Evolutionary conservation across 1,140 invertebrate species (phyloP).

Genomic region (Drosophila insularis): DNA sequence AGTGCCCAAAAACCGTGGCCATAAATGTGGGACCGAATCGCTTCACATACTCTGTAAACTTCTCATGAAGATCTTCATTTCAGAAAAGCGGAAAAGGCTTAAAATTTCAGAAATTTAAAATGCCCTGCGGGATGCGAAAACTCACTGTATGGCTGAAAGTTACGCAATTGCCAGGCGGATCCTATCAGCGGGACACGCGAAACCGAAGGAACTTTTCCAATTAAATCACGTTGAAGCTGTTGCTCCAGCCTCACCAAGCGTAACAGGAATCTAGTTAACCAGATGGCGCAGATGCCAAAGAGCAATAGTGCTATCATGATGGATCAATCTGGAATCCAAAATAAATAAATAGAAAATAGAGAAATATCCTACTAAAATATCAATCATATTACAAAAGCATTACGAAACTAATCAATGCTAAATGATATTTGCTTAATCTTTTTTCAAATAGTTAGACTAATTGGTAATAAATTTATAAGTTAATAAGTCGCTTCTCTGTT

Average conservation of each 20-base stretch:
- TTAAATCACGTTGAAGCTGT: constrained; percentile 32
- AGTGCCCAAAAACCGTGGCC: constrained; percentile 83
- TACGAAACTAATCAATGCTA: too few relatives aligned
- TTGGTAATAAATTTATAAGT: too few relatives aligned
- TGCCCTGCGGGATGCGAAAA: not conserved
- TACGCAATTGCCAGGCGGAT: constrained; percentile 58
- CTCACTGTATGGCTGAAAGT: constrained; percentile 73
- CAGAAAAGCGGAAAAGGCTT: too few relatives aligned
- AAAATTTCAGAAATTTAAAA: not conserved
- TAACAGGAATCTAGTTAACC: constrained; percentile 40
- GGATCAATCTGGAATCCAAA: not conserved
- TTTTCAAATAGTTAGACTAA: too few relatives aligned
- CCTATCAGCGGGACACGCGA: constrained; percentile 60
- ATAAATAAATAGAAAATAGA: not conserved
- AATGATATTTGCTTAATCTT: too few relatives aligned
- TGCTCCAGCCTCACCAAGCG: constrained; percentile 52
- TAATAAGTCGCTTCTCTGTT: too few relatives aligned
- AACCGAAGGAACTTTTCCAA: constrained; percentile 52
- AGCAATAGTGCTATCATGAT: constrained; percentile 23
- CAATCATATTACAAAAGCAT: too few relatives aligned
- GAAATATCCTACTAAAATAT: not conserved
- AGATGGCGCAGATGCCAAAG: constrained; percentile 8
- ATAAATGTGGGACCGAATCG: constrained; percentile 84
- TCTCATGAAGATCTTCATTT: constrained; percentile 58
- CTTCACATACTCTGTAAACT: constrained; percentile 60